Conservation (phyloP, 2,888 invertebrate species). For the Nomada goodeniana region DNA sequence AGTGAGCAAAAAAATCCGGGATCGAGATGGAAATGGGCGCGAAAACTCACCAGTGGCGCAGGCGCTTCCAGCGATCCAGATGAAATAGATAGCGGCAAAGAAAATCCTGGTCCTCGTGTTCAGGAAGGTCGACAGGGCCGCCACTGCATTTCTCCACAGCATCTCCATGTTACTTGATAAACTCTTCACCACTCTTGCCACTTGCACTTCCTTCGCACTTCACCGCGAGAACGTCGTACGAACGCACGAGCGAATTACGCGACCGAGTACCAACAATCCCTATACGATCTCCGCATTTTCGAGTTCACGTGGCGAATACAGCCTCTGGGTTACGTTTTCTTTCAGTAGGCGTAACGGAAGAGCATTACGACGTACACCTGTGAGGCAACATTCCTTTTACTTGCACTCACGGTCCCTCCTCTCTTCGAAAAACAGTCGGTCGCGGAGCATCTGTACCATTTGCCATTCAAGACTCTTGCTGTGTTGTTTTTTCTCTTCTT, state of each 20-base stretch:
- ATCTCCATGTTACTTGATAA: constrained; percentile 67
- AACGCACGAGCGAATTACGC: constrained; percentile 39
- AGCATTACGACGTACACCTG: constrained; percentile 63
- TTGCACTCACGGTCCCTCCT: constrained; percentile 51
- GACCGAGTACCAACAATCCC: constrained; percentile 36
- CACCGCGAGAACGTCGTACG: constrained; percentile 30
- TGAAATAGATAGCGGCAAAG: constrained; percentile 70
- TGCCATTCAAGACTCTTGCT: constrained; percentile 13
- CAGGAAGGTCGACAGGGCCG: constrained; percentile 59
- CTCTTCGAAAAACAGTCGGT: constrained; percentile 34
- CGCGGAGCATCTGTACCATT: constrained; percentile 36
- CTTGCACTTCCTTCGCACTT: constrained; percentile 47
- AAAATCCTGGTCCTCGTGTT: constrained; percentile 61
- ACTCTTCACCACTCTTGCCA: constrained; percentile 38
- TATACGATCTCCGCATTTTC: constrained; percentile 57
- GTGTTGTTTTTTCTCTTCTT: neutral
- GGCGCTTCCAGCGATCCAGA: constrained; percentile 71
- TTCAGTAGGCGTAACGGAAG: constrained; percentile 46
- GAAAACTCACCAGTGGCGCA: constrained; percentile 75
- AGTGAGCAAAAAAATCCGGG: neutral
- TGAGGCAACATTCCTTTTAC: constrained; percentile 61
- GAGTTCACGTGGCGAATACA: constrained; percentile 52
- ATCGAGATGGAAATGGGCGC: constrained; percentile 47
- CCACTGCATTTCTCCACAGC: constrained; percentile 53
- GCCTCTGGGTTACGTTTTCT: constrained; percentile 32